Conservation (phyloP, 2,797 vertebrate species). For the Morus bassanus region DNA sequence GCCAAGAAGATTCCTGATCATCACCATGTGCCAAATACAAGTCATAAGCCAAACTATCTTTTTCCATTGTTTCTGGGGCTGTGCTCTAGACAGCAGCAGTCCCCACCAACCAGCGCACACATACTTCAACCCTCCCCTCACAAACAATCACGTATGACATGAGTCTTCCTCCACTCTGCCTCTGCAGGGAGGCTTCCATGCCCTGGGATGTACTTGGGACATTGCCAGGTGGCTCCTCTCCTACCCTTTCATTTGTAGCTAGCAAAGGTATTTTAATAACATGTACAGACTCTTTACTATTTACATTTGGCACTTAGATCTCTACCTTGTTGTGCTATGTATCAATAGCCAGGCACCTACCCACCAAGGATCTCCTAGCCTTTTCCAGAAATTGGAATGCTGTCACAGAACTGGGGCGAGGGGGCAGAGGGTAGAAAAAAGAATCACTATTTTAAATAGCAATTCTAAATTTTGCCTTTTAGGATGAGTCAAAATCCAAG, state of each 20-base stretch:
- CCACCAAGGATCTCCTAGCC: neutral
- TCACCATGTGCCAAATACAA: neutral
- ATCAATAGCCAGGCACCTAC: neutral
- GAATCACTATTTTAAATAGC: neutral
- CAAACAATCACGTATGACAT: neutral
- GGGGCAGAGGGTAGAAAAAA: no score
- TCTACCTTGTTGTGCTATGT: neutral
- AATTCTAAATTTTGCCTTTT: neutral
- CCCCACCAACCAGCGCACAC: rapidly evolving
- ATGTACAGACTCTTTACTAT: neutral
- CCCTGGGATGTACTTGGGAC: neutral
- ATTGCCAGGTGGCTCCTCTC: neutral
- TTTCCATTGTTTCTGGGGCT: neutral
- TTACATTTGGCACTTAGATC: neutral
- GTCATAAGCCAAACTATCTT: neutral
- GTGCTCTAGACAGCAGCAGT: neutral
- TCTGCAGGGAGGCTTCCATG: neutral
- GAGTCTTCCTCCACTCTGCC: neutral
- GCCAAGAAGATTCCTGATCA: neutral
- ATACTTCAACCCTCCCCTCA: neutral
- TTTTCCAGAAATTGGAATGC: neutral
- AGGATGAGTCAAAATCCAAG: neutral
- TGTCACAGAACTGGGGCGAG: neutral
- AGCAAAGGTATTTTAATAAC: neutral
- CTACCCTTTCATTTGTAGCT: neutral